These are phyloP conservation scores for Acomys russatus DNA, from an alignment of 2,797 vertebrate genomes.

Conservation along the genomic window DNA sequence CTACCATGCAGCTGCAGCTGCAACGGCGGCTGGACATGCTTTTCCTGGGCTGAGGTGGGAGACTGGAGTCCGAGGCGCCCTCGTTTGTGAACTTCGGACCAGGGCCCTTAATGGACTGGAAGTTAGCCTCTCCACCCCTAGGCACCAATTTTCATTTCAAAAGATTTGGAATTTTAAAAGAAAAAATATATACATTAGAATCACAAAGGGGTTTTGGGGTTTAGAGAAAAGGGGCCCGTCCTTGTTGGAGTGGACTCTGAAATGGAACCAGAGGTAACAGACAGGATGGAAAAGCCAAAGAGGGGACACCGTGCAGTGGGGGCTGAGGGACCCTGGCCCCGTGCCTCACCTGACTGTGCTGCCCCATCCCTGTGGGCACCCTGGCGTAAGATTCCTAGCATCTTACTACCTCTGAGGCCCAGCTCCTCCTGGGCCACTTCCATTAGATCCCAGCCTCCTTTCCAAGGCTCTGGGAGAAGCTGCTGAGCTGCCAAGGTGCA, in stretches of 20 bases:
- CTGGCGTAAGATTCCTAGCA: neutral
- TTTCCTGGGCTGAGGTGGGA: conserved; percentile 77
- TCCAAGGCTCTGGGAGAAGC: neutral
- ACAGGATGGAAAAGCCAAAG: conserved; percentile 31
- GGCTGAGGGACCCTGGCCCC: neutral
- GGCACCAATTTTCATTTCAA: conserved; percentile 92
- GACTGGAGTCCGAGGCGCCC: conserved; percentile 79
- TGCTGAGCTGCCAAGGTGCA: neutral
- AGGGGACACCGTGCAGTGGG: neutral
- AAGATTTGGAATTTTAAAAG: conserved; percentile 86
- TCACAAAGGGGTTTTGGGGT: conserved; percentile 88
- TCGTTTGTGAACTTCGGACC: conserved; percentile 25
- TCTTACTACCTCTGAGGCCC: neutral
- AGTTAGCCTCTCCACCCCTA: conserved; percentile 84
- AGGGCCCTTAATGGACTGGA: conserved; percentile 87
- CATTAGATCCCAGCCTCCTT: neutral
- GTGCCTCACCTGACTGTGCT: neutral
- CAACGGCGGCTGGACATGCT: conserved; percentile 88
- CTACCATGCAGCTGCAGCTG: conserved; percentile 60
- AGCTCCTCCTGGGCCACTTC: neutral
- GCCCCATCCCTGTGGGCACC: neutral
- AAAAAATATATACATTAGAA: conserved; percentile 83
- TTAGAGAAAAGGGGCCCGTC: conserved; percentile 83
- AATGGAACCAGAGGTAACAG: conserved; percentile 84
- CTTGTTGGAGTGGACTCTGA: conserved; percentile 86